A percentile compares a stretch with the other conserved stretches of the same genome.
phyloP scores from a whole-genome alignment of 2,797 vertebrate genomes.

The Phrynocephalus guinanensis region DNA sequence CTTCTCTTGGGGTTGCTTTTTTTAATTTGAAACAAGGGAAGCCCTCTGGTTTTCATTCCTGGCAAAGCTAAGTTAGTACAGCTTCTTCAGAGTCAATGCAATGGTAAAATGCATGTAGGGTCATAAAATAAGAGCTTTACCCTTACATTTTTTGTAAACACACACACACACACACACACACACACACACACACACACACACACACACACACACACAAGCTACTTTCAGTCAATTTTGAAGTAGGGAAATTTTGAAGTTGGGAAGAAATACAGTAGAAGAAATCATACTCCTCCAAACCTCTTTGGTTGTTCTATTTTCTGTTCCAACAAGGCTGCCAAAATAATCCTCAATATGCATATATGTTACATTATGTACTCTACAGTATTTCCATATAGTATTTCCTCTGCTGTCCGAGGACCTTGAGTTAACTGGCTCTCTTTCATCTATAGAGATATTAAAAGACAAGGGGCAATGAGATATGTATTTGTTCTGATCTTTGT shows the following conservation, averaged over 20 bases:
- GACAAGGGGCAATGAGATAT: too few relatives aligned
- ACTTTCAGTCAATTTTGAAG: background rate
- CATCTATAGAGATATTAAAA: too few relatives aligned
- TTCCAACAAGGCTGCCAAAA: background rate
- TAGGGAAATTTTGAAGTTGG: background rate
- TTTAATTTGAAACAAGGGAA: background rate
- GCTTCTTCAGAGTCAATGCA: background rate
- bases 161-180: background rate
- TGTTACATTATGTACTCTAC: background rate
- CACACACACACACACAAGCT: too few relatives aligned
- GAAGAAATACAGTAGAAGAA: too few relatives aligned
- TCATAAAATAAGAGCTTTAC: constrained; percentile 3
- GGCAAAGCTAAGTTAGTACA: background rate
- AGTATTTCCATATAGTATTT: background rate
- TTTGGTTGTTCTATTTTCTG: background rate
- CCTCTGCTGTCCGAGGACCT: background rate
- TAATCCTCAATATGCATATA: background rate
- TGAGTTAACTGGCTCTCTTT: too few relatives aligned
- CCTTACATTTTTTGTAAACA: background rate
- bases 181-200: too few relatives aligned
- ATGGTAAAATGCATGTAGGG: background rate
- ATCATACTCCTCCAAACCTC: too few relatives aligned
- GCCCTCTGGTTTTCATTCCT: background rate
- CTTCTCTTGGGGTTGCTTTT: background rate
- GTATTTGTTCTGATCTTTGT: too few relatives aligned